A percentile compares a stretch with the other conserved stretches of the same genome.
Conservation (phyloP, 2,797 vertebrate species). For the Lemur catta region DNA sequence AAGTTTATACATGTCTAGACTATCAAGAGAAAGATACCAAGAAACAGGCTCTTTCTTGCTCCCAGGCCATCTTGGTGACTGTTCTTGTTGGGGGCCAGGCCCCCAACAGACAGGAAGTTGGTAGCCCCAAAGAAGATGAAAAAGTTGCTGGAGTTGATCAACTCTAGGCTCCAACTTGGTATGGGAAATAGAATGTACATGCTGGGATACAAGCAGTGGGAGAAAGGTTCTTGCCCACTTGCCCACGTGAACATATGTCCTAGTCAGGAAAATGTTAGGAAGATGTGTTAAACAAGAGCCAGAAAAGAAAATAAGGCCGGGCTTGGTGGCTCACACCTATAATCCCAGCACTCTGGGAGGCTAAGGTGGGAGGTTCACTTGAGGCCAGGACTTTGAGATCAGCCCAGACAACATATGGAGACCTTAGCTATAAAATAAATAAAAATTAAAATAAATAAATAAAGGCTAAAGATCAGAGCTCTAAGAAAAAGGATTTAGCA, state of each 20-base stretch:
- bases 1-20: neutral
- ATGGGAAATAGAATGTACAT: neutral
- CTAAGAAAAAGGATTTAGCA: neutral
- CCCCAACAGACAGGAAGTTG: constrained; percentile 83
- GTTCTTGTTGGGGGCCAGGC: neutral
- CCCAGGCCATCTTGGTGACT: constrained; percentile 88
- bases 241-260: no score
- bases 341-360: no score
- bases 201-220: constrained; percentile 87
- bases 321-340: no score
- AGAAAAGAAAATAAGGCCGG: no score
- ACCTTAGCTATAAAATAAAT: no score
- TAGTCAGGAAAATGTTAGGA: no score
- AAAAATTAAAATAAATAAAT: neutral
- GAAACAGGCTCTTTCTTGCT: constrained; percentile 80
- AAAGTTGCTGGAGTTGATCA: constrained; percentile 96
- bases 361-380: no score
- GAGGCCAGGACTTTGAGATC: no score
- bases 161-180: constrained; percentile 88
- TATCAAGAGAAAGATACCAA: neutral
- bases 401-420: no score
- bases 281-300: no score
- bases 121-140: constrained; percentile 95
- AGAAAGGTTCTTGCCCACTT: no score
- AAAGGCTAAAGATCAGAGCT: neutral